Percentiles rank a stretch among this genome's conserved stretches.
Conservation (phyloP, 2,888 invertebrate species). For the Andricus curvator region DNA sequence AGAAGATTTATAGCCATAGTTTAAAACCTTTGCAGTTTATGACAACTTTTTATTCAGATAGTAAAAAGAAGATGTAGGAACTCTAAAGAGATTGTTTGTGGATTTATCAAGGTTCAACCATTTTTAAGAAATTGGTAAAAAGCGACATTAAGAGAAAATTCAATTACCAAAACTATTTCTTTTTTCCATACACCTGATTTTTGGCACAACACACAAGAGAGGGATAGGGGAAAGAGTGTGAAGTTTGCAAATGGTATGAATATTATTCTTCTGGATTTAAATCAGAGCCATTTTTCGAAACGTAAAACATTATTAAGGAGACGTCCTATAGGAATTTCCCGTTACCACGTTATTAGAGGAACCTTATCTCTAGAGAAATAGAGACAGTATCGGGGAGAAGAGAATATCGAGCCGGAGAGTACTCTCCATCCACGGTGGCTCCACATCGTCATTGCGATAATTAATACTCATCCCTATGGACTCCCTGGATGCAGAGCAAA, state of each 20-base stretch:
- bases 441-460: conserved; percentile 43
- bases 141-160: no score
- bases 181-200: no score
- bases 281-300: conserved; percentile 17
- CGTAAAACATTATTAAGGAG: conserved; percentile 29
- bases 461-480: conserved; percentile 45
- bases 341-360: conserved; percentile 44
- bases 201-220: no score
- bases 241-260: neutral
- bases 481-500: conserved; percentile 39
- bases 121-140: no score
- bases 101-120: neutral
- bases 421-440: conserved; percentile 34
- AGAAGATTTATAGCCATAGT: neutral
- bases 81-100: neutral
- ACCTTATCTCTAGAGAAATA: conserved; percentile 46
- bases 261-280: conserved; percentile 6
- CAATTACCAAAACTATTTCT: no score
- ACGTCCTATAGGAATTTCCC: conserved; percentile 28
- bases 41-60: neutral
- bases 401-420: conserved; percentile 26
- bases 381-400: conserved; percentile 24
- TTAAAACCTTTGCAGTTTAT: neutral
- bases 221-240: no score
- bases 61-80: neutral